phyloP scores from a whole-genome alignment of 2,888 invertebrate genomes.

The Drosophila nigritarsus region DNA sequence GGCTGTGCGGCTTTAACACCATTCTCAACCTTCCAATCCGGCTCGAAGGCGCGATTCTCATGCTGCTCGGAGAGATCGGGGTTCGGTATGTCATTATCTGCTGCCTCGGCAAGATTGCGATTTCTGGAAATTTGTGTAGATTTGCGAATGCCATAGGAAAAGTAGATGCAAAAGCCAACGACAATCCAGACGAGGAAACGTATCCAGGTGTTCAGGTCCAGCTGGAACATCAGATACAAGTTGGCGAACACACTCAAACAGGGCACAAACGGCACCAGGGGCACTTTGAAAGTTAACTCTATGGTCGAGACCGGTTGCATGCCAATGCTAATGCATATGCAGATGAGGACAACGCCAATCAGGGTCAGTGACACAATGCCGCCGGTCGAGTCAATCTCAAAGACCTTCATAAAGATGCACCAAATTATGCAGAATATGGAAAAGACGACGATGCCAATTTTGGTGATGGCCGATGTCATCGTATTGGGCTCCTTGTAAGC shows the following conservation, averaged over 20 bases:
- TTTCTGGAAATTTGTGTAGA: constrained; percentile 87
- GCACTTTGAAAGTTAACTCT: constrained; percentile 91
- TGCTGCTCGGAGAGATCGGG: constrained; percentile 55
- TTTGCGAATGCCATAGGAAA: constrained; percentile 92
- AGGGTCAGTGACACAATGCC: constrained; percentile 85
- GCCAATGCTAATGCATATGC: constrained; percentile 87
- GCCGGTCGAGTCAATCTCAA: constrained; percentile 63
- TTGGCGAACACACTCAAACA: constrained; percentile 94
- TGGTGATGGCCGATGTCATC: constrained; percentile 88
- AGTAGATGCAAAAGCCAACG: constrained; percentile 94
- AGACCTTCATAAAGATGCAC: constrained; percentile 74
- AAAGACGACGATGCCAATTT: constrained; percentile 87
- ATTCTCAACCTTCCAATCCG: constrained; percentile 80
- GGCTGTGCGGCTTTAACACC: constrained; percentile 44
- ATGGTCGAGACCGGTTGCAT: constrained; percentile 89
- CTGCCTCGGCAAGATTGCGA: constrained; percentile 82
- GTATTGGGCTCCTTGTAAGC: constrained; percentile 89
- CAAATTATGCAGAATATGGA: constrained; percentile 85
- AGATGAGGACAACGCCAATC: constrained; percentile 86
- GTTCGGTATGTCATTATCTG: constrained; percentile 51
- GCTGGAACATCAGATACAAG: constrained; percentile 95
- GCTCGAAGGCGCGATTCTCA: constrained; percentile 78
- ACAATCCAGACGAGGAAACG: constrained; percentile 94
- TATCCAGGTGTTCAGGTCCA: constrained; percentile 94
- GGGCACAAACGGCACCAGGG: constrained; percentile 93